Conservation (phyloP, 1,140 invertebrate species). For the Hyposmocoma kahamanoa region DNA sequence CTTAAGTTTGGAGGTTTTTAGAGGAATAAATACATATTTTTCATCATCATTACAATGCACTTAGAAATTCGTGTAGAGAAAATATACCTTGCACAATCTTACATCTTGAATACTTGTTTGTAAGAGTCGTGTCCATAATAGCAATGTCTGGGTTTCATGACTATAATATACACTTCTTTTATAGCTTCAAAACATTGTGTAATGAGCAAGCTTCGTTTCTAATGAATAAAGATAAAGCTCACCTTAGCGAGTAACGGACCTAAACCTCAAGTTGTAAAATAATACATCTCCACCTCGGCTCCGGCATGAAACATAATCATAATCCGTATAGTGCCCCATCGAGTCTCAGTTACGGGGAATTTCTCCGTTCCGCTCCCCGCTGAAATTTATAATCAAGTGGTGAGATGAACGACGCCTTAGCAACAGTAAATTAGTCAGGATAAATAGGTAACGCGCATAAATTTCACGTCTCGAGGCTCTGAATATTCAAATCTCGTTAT, state of each 20-base stretch:
- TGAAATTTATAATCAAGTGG: constrained; percentile 31
- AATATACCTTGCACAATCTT: too few species aligned
- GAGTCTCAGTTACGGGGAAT: constrained; percentile 24
- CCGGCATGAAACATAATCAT: constrained; percentile 32
- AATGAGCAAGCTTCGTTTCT: too few species aligned
- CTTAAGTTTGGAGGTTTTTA: too few species aligned
- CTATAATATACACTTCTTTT: too few species aligned
- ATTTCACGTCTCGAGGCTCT: constrained; percentile 17
- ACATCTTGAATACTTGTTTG: too few species aligned
- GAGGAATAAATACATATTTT: too few species aligned
- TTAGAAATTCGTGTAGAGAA: too few species aligned
- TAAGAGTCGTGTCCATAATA: too few species aligned
- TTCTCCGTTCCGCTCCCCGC: constrained; percentile 16
- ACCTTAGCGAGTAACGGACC: constrained; percentile 22
- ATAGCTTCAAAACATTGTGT: too few species aligned
- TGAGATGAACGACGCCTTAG: constrained; percentile 24
- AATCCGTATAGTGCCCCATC: constrained; percentile 11
- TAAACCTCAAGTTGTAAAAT: constrained; percentile 23
- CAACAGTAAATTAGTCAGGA: constrained; percentile 27
- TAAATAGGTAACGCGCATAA: constrained; percentile 26
- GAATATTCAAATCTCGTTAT: constrained; percentile 29
- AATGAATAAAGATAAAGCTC: too few species aligned
- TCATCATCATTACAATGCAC: too few species aligned
- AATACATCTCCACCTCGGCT: constrained; percentile 15
- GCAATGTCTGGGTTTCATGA: too few species aligned